phyloP scores from a whole-genome alignment of 2,113 vertebrate genomes.

The Myiagra hebetior region DNA sequence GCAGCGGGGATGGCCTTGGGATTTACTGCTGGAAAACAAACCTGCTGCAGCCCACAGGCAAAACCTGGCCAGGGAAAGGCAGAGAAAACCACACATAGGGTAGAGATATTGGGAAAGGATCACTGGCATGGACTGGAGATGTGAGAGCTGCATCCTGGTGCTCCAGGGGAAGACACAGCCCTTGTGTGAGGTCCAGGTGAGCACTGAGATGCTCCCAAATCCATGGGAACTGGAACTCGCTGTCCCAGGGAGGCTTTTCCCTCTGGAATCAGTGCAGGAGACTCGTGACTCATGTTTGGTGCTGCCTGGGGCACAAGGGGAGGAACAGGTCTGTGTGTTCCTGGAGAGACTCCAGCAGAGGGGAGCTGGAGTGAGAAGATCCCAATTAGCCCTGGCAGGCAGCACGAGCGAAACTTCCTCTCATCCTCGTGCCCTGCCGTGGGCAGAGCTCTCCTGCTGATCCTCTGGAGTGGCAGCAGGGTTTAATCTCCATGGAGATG shows the following conservation, averaged over 20 bases:
- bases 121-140: accelerated
- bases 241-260: not conserved
- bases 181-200: not conserved
- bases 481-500: not conserved
- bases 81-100: accelerated
- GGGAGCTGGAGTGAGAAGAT: not conserved
- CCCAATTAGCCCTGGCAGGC: not conserved
- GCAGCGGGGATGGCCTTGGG: not conserved
- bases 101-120: not conserved
- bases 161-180: not conserved
- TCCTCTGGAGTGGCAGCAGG: not conserved
- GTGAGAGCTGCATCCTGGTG: accelerated
- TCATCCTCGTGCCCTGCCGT: accelerated
- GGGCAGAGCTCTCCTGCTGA: not conserved
- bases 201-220: not conserved
- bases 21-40: not conserved
- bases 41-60: not conserved
- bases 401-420: not conserved
- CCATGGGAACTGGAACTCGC: not conserved
- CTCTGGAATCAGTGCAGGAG: not conserved
- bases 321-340: not conserved
- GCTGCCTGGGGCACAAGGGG: not conserved
- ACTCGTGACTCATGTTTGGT: accelerated
- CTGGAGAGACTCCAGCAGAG: not conserved
- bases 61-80: not conserved